Evolutionary conservation across 2,113 vertebrate species (phyloP), one percentile per base, ranked within the genome.

Genomic region (Calyptommatus sinebrachiatus): DNA sequence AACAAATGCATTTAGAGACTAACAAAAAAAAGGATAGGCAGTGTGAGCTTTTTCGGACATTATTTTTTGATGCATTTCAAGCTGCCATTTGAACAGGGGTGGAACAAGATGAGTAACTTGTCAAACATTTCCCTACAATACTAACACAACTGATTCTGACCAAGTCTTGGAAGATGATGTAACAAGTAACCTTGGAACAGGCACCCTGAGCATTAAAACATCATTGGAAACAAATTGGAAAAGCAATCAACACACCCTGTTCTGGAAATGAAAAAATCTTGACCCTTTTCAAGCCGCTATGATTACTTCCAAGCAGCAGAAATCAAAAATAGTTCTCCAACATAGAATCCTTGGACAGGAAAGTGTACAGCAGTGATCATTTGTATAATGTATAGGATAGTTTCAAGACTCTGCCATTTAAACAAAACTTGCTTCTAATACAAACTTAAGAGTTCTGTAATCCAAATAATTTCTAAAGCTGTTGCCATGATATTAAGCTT

Each of bases 101-200:
- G 65, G 73, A 62, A 76, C 29, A 76, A 67, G 83, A n/a, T 78
- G 31, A 2, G 29, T 8, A 81, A 14, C 68, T 28, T 71, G 75
- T 65, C 18, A 65, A 61, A 14, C n/a, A 61, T 18, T 62, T 76
- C 6, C 74, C 60, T 45, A n/a, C 31, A 71, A n/a, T n/a, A n/a
- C n/a, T n/a, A 7, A 26, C 1, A 31, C 65, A 24, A 73, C 10
- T 45, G 46, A 86, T 50, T 50, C 57, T 1, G 35, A 81, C 73
- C 63, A 69, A 29, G 5, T 60, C 66, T 77, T 83, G 0, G 0
- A 87, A 84, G 68, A 61, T 31, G 28, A 68, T 81, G 53, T 76
- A 76, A 48, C 35, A 24, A 73, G 67, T 41, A 21, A 14, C 31
- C 26, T 9, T 70, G 45, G 21, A 63, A 61, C 14, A 71, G 70